Evolutionary conservation across 2,113 vertebrate genomes (phyloP).

Genomic region (Solea senegalensis): DNA sequence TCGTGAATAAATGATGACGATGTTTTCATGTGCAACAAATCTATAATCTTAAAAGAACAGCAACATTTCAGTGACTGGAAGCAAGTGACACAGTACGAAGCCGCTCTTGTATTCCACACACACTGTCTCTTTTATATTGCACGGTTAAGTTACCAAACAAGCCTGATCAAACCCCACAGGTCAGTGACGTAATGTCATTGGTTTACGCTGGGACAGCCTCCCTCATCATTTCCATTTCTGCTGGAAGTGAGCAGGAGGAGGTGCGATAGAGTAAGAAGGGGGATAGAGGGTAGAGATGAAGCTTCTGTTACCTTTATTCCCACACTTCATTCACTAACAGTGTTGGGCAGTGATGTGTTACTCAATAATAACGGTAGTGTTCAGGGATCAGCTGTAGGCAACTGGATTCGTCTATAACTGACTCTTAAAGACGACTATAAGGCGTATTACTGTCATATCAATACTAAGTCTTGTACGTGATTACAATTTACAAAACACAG

Average conservation of each 20-base stretch:
- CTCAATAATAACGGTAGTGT: too few relatives aligned
- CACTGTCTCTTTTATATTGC: conserved; percentile 11
- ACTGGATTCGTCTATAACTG: too few relatives aligned
- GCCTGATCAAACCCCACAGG: background rate
- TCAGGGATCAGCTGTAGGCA: too few relatives aligned
- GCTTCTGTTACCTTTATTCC: background rate
- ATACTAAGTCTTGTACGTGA: too few relatives aligned
- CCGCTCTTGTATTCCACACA: background rate
- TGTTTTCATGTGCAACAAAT: too few relatives aligned
- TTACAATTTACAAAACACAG: too few relatives aligned
- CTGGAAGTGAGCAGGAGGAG: background rate
- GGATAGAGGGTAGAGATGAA: conserved; percentile 8
- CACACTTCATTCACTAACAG: too few relatives aligned
- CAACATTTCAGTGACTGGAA: conserved; percentile 2
- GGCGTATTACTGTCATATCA: too few relatives aligned
- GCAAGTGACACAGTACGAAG: conserved; percentile 3
- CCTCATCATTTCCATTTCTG: background rate
- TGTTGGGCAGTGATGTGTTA: too few relatives aligned
- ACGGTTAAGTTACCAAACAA: background rate
- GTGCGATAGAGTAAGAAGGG: background rate
- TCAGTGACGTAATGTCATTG: background rate
- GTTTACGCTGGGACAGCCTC: background rate
- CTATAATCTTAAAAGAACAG: too few relatives aligned
- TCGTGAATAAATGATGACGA: too few relatives aligned
- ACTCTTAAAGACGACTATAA: too few relatives aligned